phyloP scores from a whole-genome alignment of 2,113 vertebrate species.

The Bubo blakistoni region DNA sequence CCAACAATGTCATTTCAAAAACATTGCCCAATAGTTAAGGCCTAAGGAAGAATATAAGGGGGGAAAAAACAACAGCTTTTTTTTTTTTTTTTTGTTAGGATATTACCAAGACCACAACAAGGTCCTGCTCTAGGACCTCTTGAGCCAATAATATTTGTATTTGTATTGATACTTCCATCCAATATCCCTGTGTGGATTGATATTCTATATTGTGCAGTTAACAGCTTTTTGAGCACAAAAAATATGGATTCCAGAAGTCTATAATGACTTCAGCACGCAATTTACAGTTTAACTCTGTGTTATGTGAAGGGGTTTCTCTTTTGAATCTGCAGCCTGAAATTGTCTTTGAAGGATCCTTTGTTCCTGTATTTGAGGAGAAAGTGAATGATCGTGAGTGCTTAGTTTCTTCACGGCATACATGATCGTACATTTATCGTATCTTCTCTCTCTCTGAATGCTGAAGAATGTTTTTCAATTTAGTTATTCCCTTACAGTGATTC shows the following conservation, averaged over 20 bases:
- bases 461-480: neutral
- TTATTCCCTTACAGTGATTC: neutral
- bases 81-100: neutral
- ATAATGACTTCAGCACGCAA: neutral
- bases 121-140: neutral
- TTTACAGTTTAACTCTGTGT: neutral
- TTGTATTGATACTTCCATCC: neutral
- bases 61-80: rapidly evolving
- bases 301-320: neutral
- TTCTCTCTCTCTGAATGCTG: neutral
- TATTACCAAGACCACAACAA: neutral
- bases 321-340: neutral
- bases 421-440: neutral
- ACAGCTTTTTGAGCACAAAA: neutral
- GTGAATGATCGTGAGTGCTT: rapidly evolving
- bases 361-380: neutral
- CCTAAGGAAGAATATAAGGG: neutral
- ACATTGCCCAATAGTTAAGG: neutral
- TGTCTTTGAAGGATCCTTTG: neutral
- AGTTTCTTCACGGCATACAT: neutral
- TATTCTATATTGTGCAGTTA: neutral
- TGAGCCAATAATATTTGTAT: neutral
- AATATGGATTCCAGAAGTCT: neutral
- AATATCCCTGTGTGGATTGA: neutral
- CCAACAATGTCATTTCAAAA: neutral